Base-by-base conservation (phyloP, 2,113 vertebrate species). In the Nothoprocta pentlandii region DNA sequence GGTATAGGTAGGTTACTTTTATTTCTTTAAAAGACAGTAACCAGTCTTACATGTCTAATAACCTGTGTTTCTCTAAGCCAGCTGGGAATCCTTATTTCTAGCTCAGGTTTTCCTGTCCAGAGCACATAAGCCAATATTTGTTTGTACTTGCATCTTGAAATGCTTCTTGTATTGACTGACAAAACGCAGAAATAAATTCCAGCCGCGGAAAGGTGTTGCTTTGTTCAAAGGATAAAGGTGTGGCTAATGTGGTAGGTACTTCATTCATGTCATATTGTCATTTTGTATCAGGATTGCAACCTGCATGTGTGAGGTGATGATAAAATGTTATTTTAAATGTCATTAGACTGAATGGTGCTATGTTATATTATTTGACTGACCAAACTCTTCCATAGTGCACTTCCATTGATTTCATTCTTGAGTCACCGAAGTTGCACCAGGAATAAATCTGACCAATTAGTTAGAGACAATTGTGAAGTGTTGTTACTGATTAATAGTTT, bases 91-190 rank as follows among this genome's bases (percentile, higher is more conserved):
- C 23, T 91, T 89, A 95, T 89, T 89, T 95, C 95, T 96, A 89
- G 93, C 89, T 97, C 95, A 93, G 93, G 85, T 92, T 94, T 92
- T 93, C 70, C 59, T 93, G 66, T 90, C 96, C 77, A 64, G 87
- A 93, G 95, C 94, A 93, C 93, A 78, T 94, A 96, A 96, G 90
- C 96, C 96, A 94, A 75, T 89, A 95, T 95, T 95, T 97, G 90
- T 93, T 95, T 95, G 94, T 94, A 97, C 90, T 95, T 96, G 91
- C 96, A 95, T 95, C 93, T 95, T 92, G 71, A 95, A 87, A 91
- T 87, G 80, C 59, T 95, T 84, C 93, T 42, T 94, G 56, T 68
- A 95, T 93, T 95, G 95, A 91, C 91, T 96, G 95, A 71, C 85
- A 94, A 75, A 53, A 30, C 85, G 36, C 69, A 94, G 91, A 90